Evolutionary conservation across 2,888 invertebrate species (phyloP).

Genomic region (Gymnocheta viridis): DNA sequence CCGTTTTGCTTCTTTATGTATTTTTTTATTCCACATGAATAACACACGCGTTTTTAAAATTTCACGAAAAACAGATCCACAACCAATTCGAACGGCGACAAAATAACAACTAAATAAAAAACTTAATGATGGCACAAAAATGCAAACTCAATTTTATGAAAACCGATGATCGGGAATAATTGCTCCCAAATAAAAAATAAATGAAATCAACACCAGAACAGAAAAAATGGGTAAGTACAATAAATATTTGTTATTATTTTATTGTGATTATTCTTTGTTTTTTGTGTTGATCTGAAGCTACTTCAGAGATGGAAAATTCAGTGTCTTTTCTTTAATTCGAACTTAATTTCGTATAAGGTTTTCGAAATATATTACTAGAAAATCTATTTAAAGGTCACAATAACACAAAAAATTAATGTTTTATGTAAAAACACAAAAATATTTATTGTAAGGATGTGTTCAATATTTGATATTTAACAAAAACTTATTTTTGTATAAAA

Average conservation of each 20-base stretch:
- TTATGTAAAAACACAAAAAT: too few relatives aligned
- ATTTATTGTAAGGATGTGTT: too few relatives aligned
- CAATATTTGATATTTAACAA: too few relatives aligned
- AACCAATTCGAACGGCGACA: conserved; percentile 50
- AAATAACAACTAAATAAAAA: conserved; percentile 59
- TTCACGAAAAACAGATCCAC: neutral
- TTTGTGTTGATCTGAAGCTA: neutral
- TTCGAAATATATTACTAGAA: too few relatives aligned
- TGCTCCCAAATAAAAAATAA: neutral
- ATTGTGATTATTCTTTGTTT: neutral
- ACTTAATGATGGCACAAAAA: conserved; percentile 14
- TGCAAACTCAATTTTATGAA: conserved; percentile 4
- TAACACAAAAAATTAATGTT: too few relatives aligned
- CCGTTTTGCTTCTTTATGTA: conserved; percentile 1
- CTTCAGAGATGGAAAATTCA: neutral
- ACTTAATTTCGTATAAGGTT: neutral
- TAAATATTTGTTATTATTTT: neutral
- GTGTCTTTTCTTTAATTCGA: neutral
- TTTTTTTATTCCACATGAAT: conserved; percentile 7
- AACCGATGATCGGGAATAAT: neutral
- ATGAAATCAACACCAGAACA: neutral
- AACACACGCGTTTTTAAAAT: conserved; percentile 17
- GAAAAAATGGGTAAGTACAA: neutral
- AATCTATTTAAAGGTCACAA: too few relatives aligned
- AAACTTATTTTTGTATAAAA: too few relatives aligned